A percentile compares a stretch with the other conserved stretches of the same genome.
phyloP scores from a whole-genome alignment of 2,888 invertebrate genomes.

The Hecatera dysodea region DNA sequence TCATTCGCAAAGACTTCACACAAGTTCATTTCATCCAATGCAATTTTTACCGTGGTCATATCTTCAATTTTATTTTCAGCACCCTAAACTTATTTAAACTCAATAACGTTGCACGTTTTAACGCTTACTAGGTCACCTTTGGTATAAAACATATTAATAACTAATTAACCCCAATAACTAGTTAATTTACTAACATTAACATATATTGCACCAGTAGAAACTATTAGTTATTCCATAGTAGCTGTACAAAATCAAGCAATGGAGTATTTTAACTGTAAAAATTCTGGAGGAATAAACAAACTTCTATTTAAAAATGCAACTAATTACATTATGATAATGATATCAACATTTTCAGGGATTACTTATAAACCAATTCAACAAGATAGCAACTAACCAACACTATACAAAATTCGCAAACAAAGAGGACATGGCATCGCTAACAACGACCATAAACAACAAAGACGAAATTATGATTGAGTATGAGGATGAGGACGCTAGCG shows the following conservation, averaged over 20 bases:
- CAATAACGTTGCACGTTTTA: slow-evolving; percentile 55
- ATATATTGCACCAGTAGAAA: slow-evolving; percentile 44
- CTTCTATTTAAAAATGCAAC: slow-evolving; percentile 16
- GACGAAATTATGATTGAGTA: slow-evolving; percentile 85
- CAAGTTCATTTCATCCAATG: slow-evolving; percentile 46
- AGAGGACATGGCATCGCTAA: slow-evolving; percentile 77
- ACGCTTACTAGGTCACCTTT: slow-evolving; percentile 56
- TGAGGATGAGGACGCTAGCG: slow-evolving; percentile 84
- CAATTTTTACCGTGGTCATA: slow-evolving; percentile 20
- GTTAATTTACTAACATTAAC: slow-evolving; percentile 47
- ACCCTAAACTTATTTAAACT: slow-evolving; percentile 15
- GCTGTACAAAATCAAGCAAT: slow-evolving; percentile 48
- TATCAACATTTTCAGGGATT: slow-evolving; percentile 84
- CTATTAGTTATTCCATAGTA: slow-evolving; percentile 41
- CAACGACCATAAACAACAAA: slow-evolving; percentile 78
- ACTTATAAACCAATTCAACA: slow-evolving; percentile 88
- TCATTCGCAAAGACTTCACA: slow-evolving; percentile 33
- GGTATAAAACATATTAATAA: slow-evolving; percentile 33
- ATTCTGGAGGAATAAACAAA: slow-evolving; percentile 25
- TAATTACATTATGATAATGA: slow-evolving; percentile 64
- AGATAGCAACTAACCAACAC: slow-evolving; percentile 85
- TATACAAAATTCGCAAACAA: slow-evolving; percentile 81
- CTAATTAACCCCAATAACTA: slow-evolving; percentile 38
- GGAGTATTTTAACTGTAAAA: slow-evolving; percentile 37
- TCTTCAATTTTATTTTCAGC: slow-evolving; percentile 5